These are phyloP conservation scores for Apeltes quadracus DNA, from an alignment of 2,113 vertebrate species.

Conservation along the genomic window DNA sequence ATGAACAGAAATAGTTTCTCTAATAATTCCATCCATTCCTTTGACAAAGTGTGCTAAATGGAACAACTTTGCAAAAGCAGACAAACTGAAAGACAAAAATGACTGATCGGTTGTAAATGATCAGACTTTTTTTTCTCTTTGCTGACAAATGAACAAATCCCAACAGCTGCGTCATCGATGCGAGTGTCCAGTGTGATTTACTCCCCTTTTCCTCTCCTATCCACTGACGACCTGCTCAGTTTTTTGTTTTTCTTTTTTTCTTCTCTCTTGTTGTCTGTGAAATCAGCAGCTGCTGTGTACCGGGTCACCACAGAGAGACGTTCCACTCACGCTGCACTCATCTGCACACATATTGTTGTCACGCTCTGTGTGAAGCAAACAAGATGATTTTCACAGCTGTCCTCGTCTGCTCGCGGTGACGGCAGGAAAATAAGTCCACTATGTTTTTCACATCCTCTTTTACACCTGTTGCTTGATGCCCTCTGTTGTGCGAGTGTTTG, in stretches of 20 bases:
- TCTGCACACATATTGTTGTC: slow-evolving; percentile 12
- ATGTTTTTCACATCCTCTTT: slow-evolving; percentile 37
- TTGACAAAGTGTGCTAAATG: background rate
- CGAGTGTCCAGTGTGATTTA: slow-evolving; percentile 45
- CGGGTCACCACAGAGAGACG: background rate
- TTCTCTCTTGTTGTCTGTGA: slow-evolving; percentile 6
- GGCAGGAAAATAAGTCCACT: slow-evolving; percentile 25
- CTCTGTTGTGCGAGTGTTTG: slow-evolving; percentile 19
- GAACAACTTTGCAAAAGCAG: background rate
- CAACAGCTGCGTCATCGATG: slow-evolving; percentile 35
- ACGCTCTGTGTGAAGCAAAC: slow-evolving; percentile 20
- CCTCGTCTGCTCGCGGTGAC: slow-evolving; percentile 27
- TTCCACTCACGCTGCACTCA: background rate
- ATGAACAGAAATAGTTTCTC: background rate
- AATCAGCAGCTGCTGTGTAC: slow-evolving; percentile 43
- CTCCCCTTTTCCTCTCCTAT: slow-evolving; percentile 22
- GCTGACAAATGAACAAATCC: slow-evolving; percentile 25
- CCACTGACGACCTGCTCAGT: slow-evolving; percentile 9
- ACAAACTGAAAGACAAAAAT: background rate
- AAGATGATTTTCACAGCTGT: slow-evolving; percentile 65
- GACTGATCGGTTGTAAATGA: background rate
- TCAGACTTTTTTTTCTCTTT: slow-evolving; percentile 18
- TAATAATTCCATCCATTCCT: background rate
- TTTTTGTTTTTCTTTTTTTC: too few relatives aligned
- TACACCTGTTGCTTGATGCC: slow-evolving; percentile 67